These are phyloP conservation scores for Montipora cactus DNA, from an alignment of 64 coral and sea anemone genomes.

Conservation along the genomic window DNA sequence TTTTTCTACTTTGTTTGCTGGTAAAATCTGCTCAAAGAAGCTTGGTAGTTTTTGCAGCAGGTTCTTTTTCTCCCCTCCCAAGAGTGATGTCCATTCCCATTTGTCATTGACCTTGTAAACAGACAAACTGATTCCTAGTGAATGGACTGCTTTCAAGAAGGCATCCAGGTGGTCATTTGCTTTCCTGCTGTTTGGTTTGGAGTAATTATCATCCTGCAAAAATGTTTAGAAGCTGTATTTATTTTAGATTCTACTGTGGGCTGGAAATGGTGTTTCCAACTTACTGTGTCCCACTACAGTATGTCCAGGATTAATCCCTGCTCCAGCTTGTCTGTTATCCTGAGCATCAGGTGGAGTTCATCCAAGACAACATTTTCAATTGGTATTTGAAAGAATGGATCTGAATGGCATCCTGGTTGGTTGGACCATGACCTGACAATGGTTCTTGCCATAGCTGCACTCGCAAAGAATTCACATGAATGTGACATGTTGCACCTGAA, in stretches of 20 bases:
- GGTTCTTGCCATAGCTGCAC: constrained; percentile 9
- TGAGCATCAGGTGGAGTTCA: constrained; percentile 55
- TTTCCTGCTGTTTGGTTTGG: constrained; percentile 1
- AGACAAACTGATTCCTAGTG: constrained; percentile 16
- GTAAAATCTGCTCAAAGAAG: constrained; percentile 9
- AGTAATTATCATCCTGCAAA: constrained; percentile 29
- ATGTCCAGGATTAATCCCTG: constrained; percentile 58
- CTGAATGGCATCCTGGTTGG: constrained; percentile 56
- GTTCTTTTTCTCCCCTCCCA: too few species aligned
- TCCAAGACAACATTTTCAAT: constrained; percentile 44
- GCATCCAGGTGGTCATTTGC: constrained; percentile 27
- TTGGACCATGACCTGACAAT: constrained; percentile 20
- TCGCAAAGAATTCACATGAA: constrained; percentile 2
- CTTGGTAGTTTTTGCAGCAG: too few species aligned
- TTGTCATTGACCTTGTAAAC: constrained; percentile 38
- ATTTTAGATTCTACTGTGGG: not conserved
- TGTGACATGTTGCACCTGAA: constrained; percentile 60
- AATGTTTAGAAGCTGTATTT: not conserved
- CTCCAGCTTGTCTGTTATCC: constrained; percentile 54
- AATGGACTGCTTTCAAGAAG: not conserved
- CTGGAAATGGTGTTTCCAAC: not conserved
- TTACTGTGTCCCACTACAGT: constrained; percentile 60
- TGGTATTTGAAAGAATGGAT: constrained; percentile 42
- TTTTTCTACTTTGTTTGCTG: not conserved
- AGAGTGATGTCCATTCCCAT: constrained; percentile 20